Conservation (phyloP, 2,113 vertebrate species). For the Accipiter virgatus region DNA sequence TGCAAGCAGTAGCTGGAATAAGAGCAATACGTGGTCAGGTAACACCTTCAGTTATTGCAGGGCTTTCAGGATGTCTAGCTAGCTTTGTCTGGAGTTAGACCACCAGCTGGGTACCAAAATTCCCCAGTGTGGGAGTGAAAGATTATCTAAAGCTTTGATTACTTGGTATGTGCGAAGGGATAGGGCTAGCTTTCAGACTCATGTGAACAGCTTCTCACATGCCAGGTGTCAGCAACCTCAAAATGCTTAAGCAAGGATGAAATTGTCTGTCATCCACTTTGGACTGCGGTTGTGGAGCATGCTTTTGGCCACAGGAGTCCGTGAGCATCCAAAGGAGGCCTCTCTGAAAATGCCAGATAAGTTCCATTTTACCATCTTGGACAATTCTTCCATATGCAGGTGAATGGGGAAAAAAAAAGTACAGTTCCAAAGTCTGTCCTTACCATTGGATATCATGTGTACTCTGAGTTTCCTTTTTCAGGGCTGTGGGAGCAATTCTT, state of each 20-base stretch:
- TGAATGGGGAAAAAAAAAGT: background rate
- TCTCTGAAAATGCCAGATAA: background rate
- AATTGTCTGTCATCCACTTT: background rate
- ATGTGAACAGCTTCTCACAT: background rate
- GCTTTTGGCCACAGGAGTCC: background rate
- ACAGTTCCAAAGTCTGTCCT: background rate
- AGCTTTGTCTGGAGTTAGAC: background rate
- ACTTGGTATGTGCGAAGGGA: background rate
- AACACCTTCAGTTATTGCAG: background rate
- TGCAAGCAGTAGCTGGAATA: background rate
- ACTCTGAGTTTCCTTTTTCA: background rate
- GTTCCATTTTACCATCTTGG: background rate
- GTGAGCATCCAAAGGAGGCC: background rate
- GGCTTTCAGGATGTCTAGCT: background rate
- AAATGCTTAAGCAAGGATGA: background rate
- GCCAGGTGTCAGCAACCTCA: background rate
- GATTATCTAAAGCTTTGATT: background rate
- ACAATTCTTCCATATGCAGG: background rate
- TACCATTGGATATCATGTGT: fast-evolving
- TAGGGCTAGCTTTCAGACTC: background rate
- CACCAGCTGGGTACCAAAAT: background rate
- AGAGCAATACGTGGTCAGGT: background rate
- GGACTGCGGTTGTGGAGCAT: background rate
- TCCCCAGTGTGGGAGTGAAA: background rate
- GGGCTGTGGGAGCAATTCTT: background rate